These are phyloP conservation scores for Galeruca laticollis DNA, from an alignment of 2,888 invertebrate species.

Conservation along the genomic window DNA sequence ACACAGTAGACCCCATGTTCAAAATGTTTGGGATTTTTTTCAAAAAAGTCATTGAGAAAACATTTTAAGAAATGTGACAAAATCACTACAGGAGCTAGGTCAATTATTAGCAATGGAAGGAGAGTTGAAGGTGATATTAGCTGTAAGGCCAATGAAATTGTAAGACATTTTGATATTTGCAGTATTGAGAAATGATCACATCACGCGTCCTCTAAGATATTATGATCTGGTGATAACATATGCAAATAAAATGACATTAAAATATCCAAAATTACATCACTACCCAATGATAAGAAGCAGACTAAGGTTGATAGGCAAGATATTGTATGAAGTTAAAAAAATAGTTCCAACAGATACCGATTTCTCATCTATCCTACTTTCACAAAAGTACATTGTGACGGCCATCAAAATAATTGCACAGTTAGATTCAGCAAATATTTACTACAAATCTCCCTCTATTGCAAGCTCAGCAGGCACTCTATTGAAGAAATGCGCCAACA, in stretches of 20 bases:
- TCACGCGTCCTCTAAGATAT: slow-evolving; percentile 9
- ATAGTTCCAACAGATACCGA: not conserved
- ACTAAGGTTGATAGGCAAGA: not conserved
- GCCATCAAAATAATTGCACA: slow-evolving; percentile 14
- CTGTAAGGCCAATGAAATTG: slow-evolving; percentile 5
- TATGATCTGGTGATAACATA: slow-evolving; percentile 18
- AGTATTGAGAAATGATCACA: slow-evolving; percentile 19
- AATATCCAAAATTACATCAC: slow-evolving; percentile 20
- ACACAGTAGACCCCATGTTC: slow-evolving; percentile 6
- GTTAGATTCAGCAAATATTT: not conserved
- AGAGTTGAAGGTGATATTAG: slow-evolving; percentile 10
- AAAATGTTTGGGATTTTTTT: slow-evolving; percentile 13
- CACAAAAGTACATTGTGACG: slow-evolving; percentile 3
- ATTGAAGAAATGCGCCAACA: slow-evolving; percentile 12
- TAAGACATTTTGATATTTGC: slow-evolving; percentile 20
- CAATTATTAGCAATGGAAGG: not conserved
- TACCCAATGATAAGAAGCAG: slow-evolving; percentile 15
- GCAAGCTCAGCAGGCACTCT: slow-evolving; percentile 6
- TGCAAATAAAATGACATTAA: slow-evolving; percentile 24
- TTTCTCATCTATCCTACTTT: not conserved
- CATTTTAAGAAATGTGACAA: slow-evolving; percentile 9
- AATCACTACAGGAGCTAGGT: slow-evolving; percentile 7
- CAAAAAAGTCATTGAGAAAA: slow-evolving; percentile 11
- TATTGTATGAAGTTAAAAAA: slow-evolving; percentile 3
- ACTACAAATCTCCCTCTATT: slow-evolving; percentile 10